Evolutionary conservation across 2,113 vertebrate species (phyloP).

Genomic region (Bungarus multicinctus): DNA sequence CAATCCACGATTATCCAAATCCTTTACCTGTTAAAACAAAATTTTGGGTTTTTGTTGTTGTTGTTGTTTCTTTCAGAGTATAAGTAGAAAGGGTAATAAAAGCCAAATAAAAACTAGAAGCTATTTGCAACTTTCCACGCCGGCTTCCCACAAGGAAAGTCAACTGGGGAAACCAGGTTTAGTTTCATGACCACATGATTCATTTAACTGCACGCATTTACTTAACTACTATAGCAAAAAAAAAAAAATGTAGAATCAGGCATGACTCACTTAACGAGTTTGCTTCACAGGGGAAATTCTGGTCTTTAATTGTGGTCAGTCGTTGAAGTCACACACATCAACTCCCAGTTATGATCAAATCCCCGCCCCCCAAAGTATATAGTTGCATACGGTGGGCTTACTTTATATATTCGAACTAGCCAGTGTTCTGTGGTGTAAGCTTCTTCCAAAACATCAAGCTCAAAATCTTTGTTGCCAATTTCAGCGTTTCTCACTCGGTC

Average conservation of each 20-base stretch:
- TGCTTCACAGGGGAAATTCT: not conserved
- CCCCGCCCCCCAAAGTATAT: not conserved
- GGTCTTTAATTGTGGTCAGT: not conserved
- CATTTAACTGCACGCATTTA: not conserved
- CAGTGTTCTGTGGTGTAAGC: slow-evolving; percentile 98
- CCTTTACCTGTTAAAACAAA: slow-evolving; percentile 83
- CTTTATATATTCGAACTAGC: slow-evolving; percentile 99
- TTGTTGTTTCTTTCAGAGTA: not conserved
- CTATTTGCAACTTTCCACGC: not conserved
- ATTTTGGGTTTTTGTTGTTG: not conserved
- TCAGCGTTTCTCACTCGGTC: slow-evolving; percentile 96
- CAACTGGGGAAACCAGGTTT: not conserved
- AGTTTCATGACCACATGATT: not conserved
- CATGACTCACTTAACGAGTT: not conserved
- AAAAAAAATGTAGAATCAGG: not conserved
- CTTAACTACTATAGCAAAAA: not conserved
- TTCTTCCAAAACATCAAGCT: slow-evolving; percentile 96
- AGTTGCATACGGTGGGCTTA: slow-evolving; percentile 33
- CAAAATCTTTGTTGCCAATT: slow-evolving; percentile 99
- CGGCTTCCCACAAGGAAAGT: not conserved
- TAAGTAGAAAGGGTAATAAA: not conserved
- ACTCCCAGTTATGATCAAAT: not conserved
- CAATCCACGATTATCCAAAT: slow-evolving; percentile 94
- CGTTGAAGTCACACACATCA: not conserved
- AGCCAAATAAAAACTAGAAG: not conserved